These are phyloP conservation scores for Magallana angulata DNA, from an alignment of 1,140 invertebrate genomes.

Conservation along the genomic window DNA sequence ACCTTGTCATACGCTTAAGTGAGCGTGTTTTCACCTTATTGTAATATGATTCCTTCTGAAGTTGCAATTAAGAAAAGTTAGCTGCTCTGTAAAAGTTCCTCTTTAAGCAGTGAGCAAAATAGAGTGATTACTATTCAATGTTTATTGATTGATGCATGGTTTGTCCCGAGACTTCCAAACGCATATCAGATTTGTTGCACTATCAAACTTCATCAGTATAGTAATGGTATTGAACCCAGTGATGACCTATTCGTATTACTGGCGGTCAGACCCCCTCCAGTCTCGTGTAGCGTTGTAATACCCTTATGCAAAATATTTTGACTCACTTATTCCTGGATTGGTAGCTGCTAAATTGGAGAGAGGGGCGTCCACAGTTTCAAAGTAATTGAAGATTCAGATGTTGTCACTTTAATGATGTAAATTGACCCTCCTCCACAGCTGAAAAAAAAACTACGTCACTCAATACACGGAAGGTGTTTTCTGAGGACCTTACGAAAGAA, in stretches of 20 bases:
- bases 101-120: conserved; percentile 24
- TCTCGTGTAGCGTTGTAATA: conserved; percentile 3
- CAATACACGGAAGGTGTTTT: conserved; percentile 16
- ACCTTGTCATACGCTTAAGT: background rate
- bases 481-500: background rate
- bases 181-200: conserved; percentile 35
- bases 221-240: conserved; percentile 19
- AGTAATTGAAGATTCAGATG: conserved; percentile 29
- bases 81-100: background rate
- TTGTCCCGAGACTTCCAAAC: conserved; percentile 22
- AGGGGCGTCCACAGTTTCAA: background rate
- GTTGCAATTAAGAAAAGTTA: background rate
- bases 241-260: background rate
- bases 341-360: background rate
- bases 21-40: background rate
- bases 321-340: background rate
- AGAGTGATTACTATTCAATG: conserved; percentile 23
- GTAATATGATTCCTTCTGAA: background rate
- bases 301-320: background rate
- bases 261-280: background rate
- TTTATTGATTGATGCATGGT: conserved; percentile 1
- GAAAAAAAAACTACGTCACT: background rate
- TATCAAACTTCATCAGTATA: conserved; percentile 32
- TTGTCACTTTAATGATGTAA: conserved; percentile 11
- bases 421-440: background rate